Percentiles rank a stretch among this genome's conserved stretches.
phyloP scores from a whole-genome alignment of 1,140 invertebrate genomes.

The Tachypleus tridentatus region DNA sequence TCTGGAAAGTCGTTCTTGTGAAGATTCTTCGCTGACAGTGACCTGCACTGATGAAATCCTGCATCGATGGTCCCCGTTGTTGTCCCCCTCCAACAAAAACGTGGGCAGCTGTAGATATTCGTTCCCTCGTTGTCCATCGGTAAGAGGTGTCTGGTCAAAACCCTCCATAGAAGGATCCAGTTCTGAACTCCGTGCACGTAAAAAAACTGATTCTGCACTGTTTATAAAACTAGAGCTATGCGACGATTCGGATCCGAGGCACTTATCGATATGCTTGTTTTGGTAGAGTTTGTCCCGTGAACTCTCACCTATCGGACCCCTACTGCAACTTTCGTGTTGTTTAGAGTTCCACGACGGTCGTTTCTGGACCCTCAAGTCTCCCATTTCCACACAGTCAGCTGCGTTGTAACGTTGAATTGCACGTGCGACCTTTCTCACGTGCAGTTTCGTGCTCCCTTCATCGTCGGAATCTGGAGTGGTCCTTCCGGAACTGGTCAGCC shows the following conservation, averaged over 20 bases:
- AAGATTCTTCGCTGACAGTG: constrained; percentile 27
- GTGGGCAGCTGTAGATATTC: too few relatives aligned
- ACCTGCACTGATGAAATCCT: constrained; percentile 40
- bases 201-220: constrained; percentile 38
- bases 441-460: constrained; percentile 2
- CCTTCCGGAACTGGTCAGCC: not conserved
- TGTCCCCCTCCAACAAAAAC: too few relatives aligned
- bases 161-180: not conserved
- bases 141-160: not conserved
- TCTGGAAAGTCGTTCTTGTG: constrained; percentile 22
- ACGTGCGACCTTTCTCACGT: too few relatives aligned
- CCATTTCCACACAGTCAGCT: too few relatives aligned
- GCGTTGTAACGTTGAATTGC: too few relatives aligned
- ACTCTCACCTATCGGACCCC: too few relatives aligned
- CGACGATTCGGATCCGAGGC: constrained; percentile 35
- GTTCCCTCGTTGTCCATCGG: too few relatives aligned
- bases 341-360: too few relatives aligned
- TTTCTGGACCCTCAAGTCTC: too few relatives aligned
- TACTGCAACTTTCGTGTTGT: constrained; percentile 19
- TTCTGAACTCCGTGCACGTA: constrained; percentile 29
- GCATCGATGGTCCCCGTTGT: constrained; percentile 23
- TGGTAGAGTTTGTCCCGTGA: not conserved
- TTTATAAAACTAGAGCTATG: constrained; percentile 43
- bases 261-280: constrained; percentile 6
- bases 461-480: not conserved